Conservation (phyloP, 2,113 vertebrate species). For the cat (Felis catus) region F.catus_Fca126_mat1.0 CM031417.1:103191001-103191500, state of each 20-base stretch:
- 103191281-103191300: background rate
- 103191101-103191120: background rate
- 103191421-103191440: background rate
- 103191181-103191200: background rate
- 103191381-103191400: background rate
- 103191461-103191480: background rate
- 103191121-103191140: background rate
- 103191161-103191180: background rate
- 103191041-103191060: background rate
- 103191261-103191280: background rate
- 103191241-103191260: conserved; percentile 9
- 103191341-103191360: background rate
- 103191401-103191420: background rate
- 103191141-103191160: background rate
- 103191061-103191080: background rate
- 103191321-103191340: background rate
- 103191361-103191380: rapidly evolving
- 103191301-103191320: background rate
- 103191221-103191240: background rate
- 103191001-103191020: background rate
- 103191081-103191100: background rate
- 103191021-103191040: background rate
- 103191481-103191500: background rate
- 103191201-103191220: background rate
- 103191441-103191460: background rate